Evolutionary conservation across 2,888 invertebrate species (phyloP), one percentile per base, ranked within the genome.

Genomic region (Drosophila demipolita): DNA sequence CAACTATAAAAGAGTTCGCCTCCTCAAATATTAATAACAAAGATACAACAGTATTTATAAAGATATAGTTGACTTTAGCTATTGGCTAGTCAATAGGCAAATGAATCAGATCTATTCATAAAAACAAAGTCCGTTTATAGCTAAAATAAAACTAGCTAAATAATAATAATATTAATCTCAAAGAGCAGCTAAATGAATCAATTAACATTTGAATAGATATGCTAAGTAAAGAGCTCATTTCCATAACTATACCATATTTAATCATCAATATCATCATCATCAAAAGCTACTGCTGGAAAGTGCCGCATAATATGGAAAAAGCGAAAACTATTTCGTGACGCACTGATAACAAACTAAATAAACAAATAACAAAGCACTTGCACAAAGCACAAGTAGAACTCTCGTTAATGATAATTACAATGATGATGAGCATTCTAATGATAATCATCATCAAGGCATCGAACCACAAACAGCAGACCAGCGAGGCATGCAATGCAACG

Each of bases 401-500:
- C 53, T 59, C 55, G 29, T 40, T 55, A 64, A 63, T 78, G 80
- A 72, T 72, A 66, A 76, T 66, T 55, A 64, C 58, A 61, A 70
- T 66, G 36, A 36, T 11, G n/a, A 65, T 23, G 59, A 50, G 15
- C 9, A 32, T 15, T 33, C 36, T 26, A 33, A 48, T 66, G 29
- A 50, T 65, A 11, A 52, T 35, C 67, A 53, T 38, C 32, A 12
- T 8, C 20, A 49, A 66, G 17, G 26, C 67, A 67, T 36, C 67
- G 67, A 67, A 67, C 69, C 69, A 50, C 67, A 67, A 59, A 52
- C 52, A 57, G 50, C 67, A 64, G 48, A 20, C 17, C 59, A 85
- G 66, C 89, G 74, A 82, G 75, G 69, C 89, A 73, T 89, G 87
- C 65, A 61, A 87, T 52, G 71, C 82, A 87, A 55, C 85, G 82